These are phyloP conservation scores for Guaruba guarouba DNA, from an alignment of 2,113 vertebrate genomes.

Conservation along the genomic window DNA sequence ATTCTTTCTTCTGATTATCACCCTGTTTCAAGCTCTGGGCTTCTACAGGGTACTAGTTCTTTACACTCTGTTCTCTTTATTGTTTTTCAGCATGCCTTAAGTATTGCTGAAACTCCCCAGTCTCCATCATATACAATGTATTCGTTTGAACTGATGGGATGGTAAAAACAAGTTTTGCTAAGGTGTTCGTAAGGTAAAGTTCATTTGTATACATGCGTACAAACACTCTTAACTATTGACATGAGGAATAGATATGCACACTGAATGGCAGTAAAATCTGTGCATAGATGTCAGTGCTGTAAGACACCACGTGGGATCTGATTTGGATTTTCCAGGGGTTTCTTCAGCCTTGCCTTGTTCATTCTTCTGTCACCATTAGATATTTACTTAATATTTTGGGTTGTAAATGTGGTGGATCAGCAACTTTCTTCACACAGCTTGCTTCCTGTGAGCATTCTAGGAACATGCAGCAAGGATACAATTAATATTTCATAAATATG, in stretches of 20 bases:
- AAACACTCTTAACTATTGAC: not conserved
- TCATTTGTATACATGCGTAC: not conserved
- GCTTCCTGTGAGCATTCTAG: not conserved
- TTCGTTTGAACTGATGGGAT: not conserved
- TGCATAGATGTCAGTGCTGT: not conserved
- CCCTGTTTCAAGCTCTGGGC: not conserved
- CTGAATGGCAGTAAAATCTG: not conserved
- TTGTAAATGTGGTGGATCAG: not conserved
- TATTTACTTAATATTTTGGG: not conserved
- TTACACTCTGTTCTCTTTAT: not conserved
- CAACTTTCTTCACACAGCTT: not conserved
- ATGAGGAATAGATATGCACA: not conserved
- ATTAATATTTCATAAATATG: not conserved
- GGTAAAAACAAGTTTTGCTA: not conserved
- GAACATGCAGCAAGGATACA: not conserved
- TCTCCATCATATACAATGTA: not conserved
- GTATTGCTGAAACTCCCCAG: not conserved
- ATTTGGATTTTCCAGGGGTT: not conserved
- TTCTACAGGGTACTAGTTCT: not conserved
- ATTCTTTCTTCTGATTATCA: not conserved
- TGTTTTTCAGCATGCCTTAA: not conserved
- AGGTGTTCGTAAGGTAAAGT: not conserved
- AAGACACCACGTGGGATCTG: not conserved
- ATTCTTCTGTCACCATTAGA: not conserved
- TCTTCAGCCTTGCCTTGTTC: not conserved